Evolutionary conservation across 2,888 invertebrate genomes (phyloP).

Genomic region (Automeris io): DNA sequence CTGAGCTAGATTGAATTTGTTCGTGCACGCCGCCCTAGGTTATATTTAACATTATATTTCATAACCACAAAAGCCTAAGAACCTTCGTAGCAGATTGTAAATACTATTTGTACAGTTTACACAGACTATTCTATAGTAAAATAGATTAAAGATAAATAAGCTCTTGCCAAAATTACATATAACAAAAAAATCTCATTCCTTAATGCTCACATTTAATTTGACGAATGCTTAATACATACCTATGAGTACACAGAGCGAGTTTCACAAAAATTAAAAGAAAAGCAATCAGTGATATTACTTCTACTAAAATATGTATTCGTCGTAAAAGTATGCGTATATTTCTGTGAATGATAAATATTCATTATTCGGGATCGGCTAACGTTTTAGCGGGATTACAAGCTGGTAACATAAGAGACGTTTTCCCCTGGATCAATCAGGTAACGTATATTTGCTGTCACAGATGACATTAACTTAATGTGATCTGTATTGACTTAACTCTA

Average conservation of each 20-base stretch:
- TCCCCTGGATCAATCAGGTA: slow-evolving; percentile 60
- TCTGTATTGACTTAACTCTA: slow-evolving; percentile 15
- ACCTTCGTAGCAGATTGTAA: too few relatives aligned
- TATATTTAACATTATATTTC: too few relatives aligned
- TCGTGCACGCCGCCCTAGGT: too few relatives aligned
- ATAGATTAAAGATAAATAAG: too few relatives aligned
- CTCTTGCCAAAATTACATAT: too few relatives aligned
- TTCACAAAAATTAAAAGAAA: slow-evolving; percentile 71
- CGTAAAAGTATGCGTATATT: slow-evolving; percentile 72
- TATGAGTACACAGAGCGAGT: slow-evolving; percentile 29
- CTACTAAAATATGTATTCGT: slow-evolving; percentile 76
- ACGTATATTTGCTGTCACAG: slow-evolving; percentile 22
- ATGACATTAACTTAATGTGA: slow-evolving; percentile 13
- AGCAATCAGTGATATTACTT: slow-evolving; percentile 73
- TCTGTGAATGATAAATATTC: slow-evolving; percentile 73
- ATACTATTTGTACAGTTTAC: too few relatives aligned
- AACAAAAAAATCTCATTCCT: too few relatives aligned
- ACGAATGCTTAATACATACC: slow-evolving; percentile 59
- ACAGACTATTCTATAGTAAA: too few relatives aligned
- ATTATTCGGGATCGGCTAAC: slow-evolving; percentile 69
- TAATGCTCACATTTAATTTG: too few relatives aligned
- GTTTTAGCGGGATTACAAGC: slow-evolving; percentile 75
- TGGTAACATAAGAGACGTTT: slow-evolving; percentile 59
- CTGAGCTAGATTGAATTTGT: too few relatives aligned
- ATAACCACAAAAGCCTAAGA: too few relatives aligned